phyloP scores from a whole-genome alignment of 1,140 invertebrate genomes.

The Drosophila lacertosa region DNA sequence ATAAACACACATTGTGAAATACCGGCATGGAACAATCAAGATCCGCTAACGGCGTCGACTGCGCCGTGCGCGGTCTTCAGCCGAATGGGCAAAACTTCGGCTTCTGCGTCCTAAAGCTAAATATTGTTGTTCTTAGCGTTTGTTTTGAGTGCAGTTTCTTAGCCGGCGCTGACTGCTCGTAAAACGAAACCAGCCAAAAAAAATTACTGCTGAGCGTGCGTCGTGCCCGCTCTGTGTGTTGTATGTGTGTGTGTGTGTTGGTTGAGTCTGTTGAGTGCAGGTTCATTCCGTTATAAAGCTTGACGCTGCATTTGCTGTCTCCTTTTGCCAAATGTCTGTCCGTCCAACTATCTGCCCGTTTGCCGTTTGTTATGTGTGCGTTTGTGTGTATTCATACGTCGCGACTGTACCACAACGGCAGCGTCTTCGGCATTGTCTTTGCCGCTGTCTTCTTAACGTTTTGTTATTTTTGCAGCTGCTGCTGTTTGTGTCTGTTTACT shows the following conservation, averaged over 20 bases:
- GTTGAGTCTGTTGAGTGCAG: constrained; percentile 17
- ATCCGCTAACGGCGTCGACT: constrained; percentile 1
- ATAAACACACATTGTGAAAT: constrained; percentile 13
- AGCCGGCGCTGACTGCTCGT: constrained; percentile 5
- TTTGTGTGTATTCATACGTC: constrained; percentile 25
- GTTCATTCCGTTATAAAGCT: constrained; percentile 43
- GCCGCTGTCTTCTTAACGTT: constrained; percentile 40
- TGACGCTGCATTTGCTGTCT: constrained; percentile 18
- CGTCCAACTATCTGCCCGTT: background rate
- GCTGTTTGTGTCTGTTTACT: constrained; percentile 11
- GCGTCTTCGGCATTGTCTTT: constrained; percentile 53
- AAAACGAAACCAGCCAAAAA: constrained; percentile 35
- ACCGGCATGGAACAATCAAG: constrained; percentile 24
- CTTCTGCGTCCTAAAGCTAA: background rate
- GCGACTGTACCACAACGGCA: constrained; percentile 61
- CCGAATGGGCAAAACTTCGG: constrained; percentile 1
- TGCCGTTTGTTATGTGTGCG: no score
- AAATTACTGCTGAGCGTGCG: background rate
- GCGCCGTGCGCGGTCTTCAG: background rate
- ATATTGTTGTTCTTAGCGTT: constrained; percentile 43
- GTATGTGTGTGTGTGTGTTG: constrained; percentile 2
- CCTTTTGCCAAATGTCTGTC: constrained; percentile 1
- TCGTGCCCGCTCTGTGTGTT: constrained; percentile 4
- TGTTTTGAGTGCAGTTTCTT: constrained; percentile 66
- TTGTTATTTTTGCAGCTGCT: constrained; percentile 69